These are phyloP conservation scores for Cephalotes varians DNA, from an alignment of 2,888 invertebrate species.

Conservation along the genomic window DNA sequence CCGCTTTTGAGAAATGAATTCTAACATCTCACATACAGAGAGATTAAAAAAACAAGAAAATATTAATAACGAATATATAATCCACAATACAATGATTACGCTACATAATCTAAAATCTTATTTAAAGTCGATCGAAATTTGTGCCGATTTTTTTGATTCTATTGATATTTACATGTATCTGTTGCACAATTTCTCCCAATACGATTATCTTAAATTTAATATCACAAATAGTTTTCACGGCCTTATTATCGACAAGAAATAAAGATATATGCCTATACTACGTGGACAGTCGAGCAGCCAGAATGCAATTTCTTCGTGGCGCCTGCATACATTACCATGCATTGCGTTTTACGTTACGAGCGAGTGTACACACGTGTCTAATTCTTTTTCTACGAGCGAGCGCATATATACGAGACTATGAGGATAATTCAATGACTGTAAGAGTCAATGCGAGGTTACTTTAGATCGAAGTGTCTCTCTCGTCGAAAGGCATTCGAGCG, in stretches of 20 bases:
- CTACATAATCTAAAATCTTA: neutral
- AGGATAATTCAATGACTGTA: constrained; percentile 73
- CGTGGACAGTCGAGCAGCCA: constrained; percentile 42
- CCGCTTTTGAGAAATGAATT: neutral
- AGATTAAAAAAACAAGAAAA: neutral
- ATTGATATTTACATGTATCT: neutral
- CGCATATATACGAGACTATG: constrained; percentile 58
- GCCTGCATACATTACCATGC: constrained; percentile 76
- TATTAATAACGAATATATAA: neutral
- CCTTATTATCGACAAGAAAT: constrained; percentile 58
- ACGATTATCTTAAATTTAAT: constrained; percentile 52
- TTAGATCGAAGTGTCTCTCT: constrained; percentile 69
- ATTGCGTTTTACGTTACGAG: constrained; percentile 63
- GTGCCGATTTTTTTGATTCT: neutral
- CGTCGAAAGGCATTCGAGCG: constrained; percentile 58
- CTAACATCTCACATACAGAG: neutral
- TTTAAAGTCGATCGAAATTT: neutral
- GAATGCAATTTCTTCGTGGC: constrained; percentile 74
- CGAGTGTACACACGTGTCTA: constrained; percentile 16
- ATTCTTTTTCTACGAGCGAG: constrained; percentile 1
- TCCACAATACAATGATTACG: neutral
- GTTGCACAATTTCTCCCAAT: neutral
- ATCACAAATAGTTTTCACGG: constrained; percentile 51
- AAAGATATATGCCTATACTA: constrained; percentile 44
- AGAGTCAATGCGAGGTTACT: constrained; percentile 69